These are phyloP conservation scores for Paramormyrops kingsleyae DNA, from an alignment of 2,113 vertebrate species.

Conservation along the genomic window DNA sequence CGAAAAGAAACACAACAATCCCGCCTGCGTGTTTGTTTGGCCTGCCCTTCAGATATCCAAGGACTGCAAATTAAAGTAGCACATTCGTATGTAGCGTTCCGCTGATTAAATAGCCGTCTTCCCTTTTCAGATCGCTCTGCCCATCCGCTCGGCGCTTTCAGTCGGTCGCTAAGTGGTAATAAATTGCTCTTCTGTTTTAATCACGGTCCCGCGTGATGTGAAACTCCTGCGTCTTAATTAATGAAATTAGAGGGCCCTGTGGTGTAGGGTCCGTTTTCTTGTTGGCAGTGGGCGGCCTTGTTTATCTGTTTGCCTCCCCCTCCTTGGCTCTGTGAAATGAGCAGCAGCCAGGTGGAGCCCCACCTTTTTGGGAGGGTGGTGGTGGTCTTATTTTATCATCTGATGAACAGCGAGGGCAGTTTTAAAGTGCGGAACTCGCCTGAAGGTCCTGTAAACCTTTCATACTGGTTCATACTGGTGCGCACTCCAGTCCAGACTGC, in stretches of 20 bases:
- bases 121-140: background rate
- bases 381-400: background rate
- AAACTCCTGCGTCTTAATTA: conserved; percentile 40
- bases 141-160: conserved; percentile 1
- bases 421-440: background rate
- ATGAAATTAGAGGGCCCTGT: conserved; percentile 36
- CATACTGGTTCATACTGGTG: background rate
- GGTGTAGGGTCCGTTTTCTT: conserved; percentile 37
- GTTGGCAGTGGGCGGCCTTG: conserved; percentile 43
- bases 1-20: background rate
- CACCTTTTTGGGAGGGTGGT: background rate
- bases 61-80: background rate
- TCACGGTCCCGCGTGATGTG: conserved; percentile 30
- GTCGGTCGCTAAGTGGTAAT: conserved; percentile 30
- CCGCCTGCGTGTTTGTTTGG: background rate
- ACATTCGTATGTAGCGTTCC: background rate
- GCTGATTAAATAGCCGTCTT: background rate
- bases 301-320: conserved; percentile 43
- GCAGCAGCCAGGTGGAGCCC: conserved; percentile 15
- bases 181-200: conserved; percentile 39
- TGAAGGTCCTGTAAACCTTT: background rate
- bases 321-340: conserved; percentile 34
- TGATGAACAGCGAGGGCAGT: background rate
- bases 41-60: background rate
- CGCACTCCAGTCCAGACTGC: background rate